Evolutionary conservation across 2,797 vertebrate species (phyloP), one percentile per base, ranked within the genome.

Genomic region (Merluccius polli): DNA sequence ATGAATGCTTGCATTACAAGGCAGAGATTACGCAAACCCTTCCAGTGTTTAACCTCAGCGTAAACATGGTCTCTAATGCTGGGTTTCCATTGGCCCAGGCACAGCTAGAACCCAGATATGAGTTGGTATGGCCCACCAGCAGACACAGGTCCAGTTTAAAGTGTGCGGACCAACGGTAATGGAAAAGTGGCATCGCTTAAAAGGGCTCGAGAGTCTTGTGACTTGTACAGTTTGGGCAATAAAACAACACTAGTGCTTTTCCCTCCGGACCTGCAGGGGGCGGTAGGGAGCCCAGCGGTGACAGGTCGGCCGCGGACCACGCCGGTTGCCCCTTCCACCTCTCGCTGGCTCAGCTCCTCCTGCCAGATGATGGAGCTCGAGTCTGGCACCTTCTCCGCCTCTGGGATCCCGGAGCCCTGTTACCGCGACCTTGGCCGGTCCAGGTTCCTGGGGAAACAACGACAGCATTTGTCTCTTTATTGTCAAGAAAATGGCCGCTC

Each of bases 281-380:
- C 68, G 88, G 78, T 0, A 89, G 84, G 30, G 93, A 92, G 33
- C 89, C 92, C 13, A 87, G 80, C 48, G 87, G 80, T 1, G 90
- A 79, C 21, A 92, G 81, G 36, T 95, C 94, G 13, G 89, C 74
- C 24, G 90, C 65, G 1, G 89, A 72, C 94, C 94, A 94, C 4
- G 90, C 89, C 89, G 6, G 91, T 84, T 0, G 89, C 83, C 0
- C 85, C 92, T 16, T 94, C 94, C 0, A 90, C 91, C 80, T 95
- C 94, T 79, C 94, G 91, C 87, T 91, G 93, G 74, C 92, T 94
- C 75, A 95, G 87, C 85, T 94, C 94, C 85, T 95, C 94, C 81
- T 95, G 94, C 94, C 94, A 95, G 84, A 94, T 94, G 83, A 95
- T 93, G 71, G 94, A 94, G 78, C 93, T 94, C 3, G 94, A 94